Base-by-base conservation (phyloP, 2,888 invertebrate genomes). In the Blera fallax region DNA sequence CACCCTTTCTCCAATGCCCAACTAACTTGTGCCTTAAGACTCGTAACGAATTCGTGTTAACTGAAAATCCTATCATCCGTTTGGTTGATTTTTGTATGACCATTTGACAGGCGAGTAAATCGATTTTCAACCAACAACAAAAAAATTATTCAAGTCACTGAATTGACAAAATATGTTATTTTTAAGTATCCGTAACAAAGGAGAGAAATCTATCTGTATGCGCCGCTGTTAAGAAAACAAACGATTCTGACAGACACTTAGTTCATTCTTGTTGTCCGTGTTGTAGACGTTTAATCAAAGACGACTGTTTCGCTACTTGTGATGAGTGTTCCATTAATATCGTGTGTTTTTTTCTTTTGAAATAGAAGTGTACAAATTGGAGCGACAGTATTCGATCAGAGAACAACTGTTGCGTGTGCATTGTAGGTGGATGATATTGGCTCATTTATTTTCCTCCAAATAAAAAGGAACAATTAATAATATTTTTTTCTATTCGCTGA, bases 241-340 rank as follows among this genome's bases (percentile, higher is more conserved):
- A 45, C 50, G 34, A 54, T 48, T 76, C 50, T 85, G 85, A 85
- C 85, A 85, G 85, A 72, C 81, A 85, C 85, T 85, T 85, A 81
- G 70, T 45, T 67, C 34, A 32, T 29, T 76, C 60, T 18, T 76
- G 81, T 81, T 81, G 80, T 70, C 81, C 77, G 52, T 50, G 76
- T 70, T 76, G 76, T 81, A 77, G 16, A 11, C 81, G 48, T 72
- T 85, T 77, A 85, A 85, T 85, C 81, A 85, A 54, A 76, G 54
- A 52, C 67, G 58, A 76, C 76, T 85, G 79, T 60, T 80, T 77
- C 52, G 70, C 77, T 81, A 76, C 60, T 81, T 67, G 72, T 76
- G 85, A 81, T 81, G 85, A 85, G 85, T 85, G 85, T 85, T 77
- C 76, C 85, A 85, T 85, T 85, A 81, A 85, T 85, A 67, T 76